These are phyloP conservation scores for Valencia hispanica DNA, from an alignment of 2,797 vertebrate species.

Conservation along the genomic window DNA sequence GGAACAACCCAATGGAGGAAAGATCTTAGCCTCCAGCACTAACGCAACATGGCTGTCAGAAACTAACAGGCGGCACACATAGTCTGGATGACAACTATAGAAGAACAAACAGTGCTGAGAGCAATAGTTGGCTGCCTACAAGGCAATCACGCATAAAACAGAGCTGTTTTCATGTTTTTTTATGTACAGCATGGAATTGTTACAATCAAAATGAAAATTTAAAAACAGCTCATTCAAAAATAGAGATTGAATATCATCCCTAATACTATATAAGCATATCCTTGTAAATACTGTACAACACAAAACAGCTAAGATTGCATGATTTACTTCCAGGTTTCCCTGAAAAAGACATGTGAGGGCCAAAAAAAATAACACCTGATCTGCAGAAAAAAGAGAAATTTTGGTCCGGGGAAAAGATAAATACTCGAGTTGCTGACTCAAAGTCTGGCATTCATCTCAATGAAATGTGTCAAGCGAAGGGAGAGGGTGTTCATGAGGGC, in stretches of 20 bases:
- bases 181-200: background rate
- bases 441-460: conserved; percentile 65
- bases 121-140: conserved; percentile 37
- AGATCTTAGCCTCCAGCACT: conserved; percentile 61
- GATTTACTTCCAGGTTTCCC: conserved; percentile 28
- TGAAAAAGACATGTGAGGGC: conserved; percentile 23
- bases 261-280: background rate
- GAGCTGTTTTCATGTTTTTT: conserved; percentile 24
- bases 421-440: conserved; percentile 63
- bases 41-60: conserved; percentile 66
- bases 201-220: conserved; percentile 10
- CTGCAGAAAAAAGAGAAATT: conserved; percentile 12
- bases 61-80: conserved; percentile 58
- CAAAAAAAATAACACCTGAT: conserved; percentile 44
- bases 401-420: conserved; percentile 34
- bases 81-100: conserved; percentile 44
- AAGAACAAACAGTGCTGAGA: conserved; percentile 64
- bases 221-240: background rate
- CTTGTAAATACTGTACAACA: background rate
- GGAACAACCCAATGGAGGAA: conserved; percentile 70
- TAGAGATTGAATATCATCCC: conserved; percentile 10
- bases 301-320: background rate
- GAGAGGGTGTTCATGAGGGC: conserved; percentile 49
- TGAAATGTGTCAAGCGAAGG: conserved; percentile 54
- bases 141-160: conserved; percentile 3